Percentiles rank a stretch among this genome's conserved stretches.
These are phyloP conservation scores for Bufotes viridis DNA, from an alignment of 2,797 vertebrate species.

Conservation along the genomic window DNA sequence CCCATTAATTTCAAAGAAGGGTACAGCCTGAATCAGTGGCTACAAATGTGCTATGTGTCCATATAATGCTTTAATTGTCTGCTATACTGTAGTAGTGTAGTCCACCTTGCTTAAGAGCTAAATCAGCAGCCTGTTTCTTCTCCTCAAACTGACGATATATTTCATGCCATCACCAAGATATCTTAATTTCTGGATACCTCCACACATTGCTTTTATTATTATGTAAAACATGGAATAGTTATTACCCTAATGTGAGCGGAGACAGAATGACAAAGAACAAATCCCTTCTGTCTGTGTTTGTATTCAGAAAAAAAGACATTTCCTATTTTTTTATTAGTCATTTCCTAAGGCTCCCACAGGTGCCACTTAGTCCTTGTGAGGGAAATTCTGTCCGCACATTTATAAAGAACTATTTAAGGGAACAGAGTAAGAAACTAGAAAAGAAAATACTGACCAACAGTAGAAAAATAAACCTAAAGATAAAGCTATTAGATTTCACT, in stretches of 20 bases:
- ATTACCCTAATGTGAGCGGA: slow-evolving; percentile 54
- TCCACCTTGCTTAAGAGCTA: too few species aligned
- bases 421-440: slow-evolving; percentile 49
- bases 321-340: slow-evolving; percentile 62
- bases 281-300: slow-evolving; percentile 59
- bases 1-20: too few species aligned
- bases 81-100: too few species aligned
- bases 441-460: slow-evolving; percentile 52
- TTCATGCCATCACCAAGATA: slow-evolving; percentile 25
- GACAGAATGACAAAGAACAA: slow-evolving; percentile 60
- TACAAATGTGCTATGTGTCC: too few species aligned
- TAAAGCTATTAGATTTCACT: slow-evolving; percentile 56
- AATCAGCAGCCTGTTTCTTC: background rate
- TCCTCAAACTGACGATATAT: background rate
- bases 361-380: slow-evolving; percentile 54
- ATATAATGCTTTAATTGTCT: too few species aligned
- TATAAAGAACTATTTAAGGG: slow-evolving; percentile 38
- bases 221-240: slow-evolving; percentile 61
- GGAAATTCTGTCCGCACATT: slow-evolving; percentile 34
- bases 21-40: too few species aligned
- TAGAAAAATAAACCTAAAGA: slow-evolving; percentile 60
- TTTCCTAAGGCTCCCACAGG: slow-evolving; percentile 60
- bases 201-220: slow-evolving; percentile 46
- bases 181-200: slow-evolving; percentile 46
- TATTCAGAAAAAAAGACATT: slow-evolving; percentile 50